Evolutionary conservation across 1,140 invertebrate genomes (phyloP), one percentile per base, ranked within the genome.

Genomic region (Octopus sinensis): DNA sequence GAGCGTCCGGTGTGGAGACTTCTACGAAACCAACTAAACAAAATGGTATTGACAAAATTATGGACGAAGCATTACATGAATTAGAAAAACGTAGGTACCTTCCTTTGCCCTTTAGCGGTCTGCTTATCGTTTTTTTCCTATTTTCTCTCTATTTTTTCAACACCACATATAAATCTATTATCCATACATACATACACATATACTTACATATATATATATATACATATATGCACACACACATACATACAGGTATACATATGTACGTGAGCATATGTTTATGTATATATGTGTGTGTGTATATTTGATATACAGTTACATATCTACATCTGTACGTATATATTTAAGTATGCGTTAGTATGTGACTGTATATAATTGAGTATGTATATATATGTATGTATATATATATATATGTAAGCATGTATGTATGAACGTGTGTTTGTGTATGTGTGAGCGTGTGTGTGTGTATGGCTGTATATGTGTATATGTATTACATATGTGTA

Each of bases 61-160:
- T 86, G 80, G 83, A 86, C 54, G 80, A 84, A 80, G 71, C 86
- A 5, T 84, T 86, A 77, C 84, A 85, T 62, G 83, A 86, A 79
- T 81, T 88, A 53, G 80, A 86, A 71, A 86, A 85, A 80, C 82
- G 87, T 88, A 83, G 86, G 86, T 84, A 78, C 52, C 30, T 9
- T 77, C 10, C 4, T 54, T 7, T 51, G 53, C 5, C n/a, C 12
- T 68, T 75, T 79, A 54, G 12, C 23, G 75, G 54, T 80, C 53
- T 53, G n/a, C 30, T 68, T 79, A 76, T 76, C 13, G 10, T 54
- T 30, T n/a, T 53, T 68, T 51, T 75, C 12, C n/a, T 56, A 12
- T 17, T 53, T 78, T 80, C n/a, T 43, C 78, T 76, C 6, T 79
- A 17, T 51, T n/a, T 53, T 54, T 12, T 80, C 17, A 9, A 53